Conservation (phyloP, 1,140 invertebrate genomes). For the Papilio polytes region DNA sequence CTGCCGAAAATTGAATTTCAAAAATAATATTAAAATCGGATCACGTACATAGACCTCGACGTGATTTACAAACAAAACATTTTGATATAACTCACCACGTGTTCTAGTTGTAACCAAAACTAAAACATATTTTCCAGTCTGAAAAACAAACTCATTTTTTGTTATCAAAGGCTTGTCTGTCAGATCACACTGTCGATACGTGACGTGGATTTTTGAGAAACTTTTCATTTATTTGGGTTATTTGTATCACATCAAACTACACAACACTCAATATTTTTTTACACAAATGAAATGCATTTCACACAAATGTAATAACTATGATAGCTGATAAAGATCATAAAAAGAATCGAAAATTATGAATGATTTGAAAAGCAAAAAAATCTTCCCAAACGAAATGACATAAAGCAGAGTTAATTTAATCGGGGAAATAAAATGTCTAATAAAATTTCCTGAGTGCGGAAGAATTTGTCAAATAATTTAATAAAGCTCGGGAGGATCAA, state of each 20-base stretch:
- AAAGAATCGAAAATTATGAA: not conserved
- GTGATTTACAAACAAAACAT: not conserved
- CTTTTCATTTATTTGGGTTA: not conserved
- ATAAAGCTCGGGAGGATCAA: slow-evolving; percentile 23
- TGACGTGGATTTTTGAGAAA: not conserved
- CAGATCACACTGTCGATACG: not conserved
- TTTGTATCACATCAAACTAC: not conserved
- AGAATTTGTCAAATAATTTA: slow-evolving; percentile 24
- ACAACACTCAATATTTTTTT: not conserved
- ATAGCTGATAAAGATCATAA: not conserved
- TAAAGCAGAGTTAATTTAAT: slow-evolving; percentile 27
- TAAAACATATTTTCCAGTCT: not conserved
- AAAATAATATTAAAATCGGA: not conserved
- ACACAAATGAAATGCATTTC: not conserved
- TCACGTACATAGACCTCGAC: not conserved
- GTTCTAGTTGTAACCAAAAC: not conserved
- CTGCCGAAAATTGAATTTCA: not conserved
- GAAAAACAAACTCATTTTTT: not conserved
- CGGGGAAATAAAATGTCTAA: slow-evolving; percentile 21
- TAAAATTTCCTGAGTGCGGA: slow-evolving; percentile 27
- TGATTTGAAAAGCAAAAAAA: not conserved
- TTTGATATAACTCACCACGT: not conserved
- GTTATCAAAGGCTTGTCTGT: not conserved
- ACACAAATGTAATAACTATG: not conserved
- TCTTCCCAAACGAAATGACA: slow-evolving; percentile 14